Conservation (phyloP, 2,113 vertebrate genomes). For the Vulpes vulpes region DNA sequence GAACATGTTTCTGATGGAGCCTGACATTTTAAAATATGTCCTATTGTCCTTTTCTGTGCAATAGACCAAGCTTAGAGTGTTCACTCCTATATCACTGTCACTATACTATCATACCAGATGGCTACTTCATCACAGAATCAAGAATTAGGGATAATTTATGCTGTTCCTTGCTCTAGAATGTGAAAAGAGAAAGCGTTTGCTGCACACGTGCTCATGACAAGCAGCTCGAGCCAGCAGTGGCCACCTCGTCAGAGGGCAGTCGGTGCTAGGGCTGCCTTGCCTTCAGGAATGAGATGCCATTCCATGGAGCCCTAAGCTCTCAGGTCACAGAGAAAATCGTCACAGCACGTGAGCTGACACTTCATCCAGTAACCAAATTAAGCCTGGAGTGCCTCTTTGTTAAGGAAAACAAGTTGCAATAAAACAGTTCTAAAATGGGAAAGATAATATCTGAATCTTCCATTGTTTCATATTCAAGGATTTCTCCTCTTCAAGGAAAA, state of each 20-base stretch:
- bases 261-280: neutral
- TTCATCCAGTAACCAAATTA: constrained; percentile 10
- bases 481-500: constrained; percentile 68
- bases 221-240: constrained; percentile 79
- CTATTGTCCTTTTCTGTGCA: constrained; percentile 92
- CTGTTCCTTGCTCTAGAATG: constrained; percentile 91
- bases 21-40: constrained; percentile 94
- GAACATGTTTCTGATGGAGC: constrained; percentile 90
- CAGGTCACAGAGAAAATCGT: constrained; percentile 5
- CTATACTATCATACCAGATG: constrained; percentile 92
- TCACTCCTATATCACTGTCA: constrained; percentile 91
- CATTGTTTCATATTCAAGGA: constrained; percentile 76
- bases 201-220: constrained; percentile 86
- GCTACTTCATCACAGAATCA: constrained; percentile 91
- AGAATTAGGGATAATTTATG: constrained; percentile 93
- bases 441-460: constrained; percentile 69
- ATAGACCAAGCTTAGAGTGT: constrained; percentile 91
- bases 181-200: constrained; percentile 90
- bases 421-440: constrained; percentile 72
- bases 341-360: neutral
- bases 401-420: constrained; percentile 43
- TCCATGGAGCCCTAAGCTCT: constrained; percentile 48
- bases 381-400: constrained; percentile 39
- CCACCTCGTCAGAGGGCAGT: constrained; percentile 73
- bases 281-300: constrained; percentile 54